Evolutionary conservation across 2,797 vertebrate genomes (phyloP).

Genomic region (Sebastes umbrosus): DNA sequence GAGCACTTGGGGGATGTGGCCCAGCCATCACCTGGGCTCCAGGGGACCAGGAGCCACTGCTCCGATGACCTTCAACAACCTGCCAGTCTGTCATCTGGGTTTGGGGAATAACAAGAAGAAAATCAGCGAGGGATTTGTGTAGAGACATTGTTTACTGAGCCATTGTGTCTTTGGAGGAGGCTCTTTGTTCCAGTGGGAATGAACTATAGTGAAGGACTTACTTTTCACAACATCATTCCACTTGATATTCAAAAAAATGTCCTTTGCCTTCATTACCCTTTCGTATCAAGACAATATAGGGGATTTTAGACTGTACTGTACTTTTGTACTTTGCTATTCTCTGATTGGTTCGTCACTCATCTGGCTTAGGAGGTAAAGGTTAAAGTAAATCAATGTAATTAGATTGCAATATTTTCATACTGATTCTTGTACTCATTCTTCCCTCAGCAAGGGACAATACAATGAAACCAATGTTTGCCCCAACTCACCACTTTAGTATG

Average conservation of each 20-base stretch:
- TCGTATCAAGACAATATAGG: not conserved
- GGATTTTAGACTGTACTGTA: conserved; percentile 8
- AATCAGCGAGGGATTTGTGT: conserved; percentile 62
- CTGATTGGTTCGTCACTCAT: conserved; percentile 26
- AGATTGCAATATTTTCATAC: conserved; percentile 21
- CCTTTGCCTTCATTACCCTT: not conserved
- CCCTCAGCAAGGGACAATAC: conserved; percentile 9
- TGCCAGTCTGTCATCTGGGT: conserved; percentile 79
- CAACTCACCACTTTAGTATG: not conserved
- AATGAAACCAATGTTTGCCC: conserved; percentile 15
- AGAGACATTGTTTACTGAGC: conserved; percentile 66
- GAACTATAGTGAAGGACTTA: conserved; percentile 27
- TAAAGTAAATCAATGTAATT: conserved; percentile 42
- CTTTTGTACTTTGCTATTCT: conserved; percentile 18
- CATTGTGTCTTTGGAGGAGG: conserved; percentile 52
- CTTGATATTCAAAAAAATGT: conserved; percentile 29
- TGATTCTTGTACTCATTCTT: conserved; percentile 18
- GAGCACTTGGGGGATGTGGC: conserved; percentile 74
- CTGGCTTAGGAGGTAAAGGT: conserved; percentile 23
- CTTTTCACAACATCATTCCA: conserved; percentile 32
- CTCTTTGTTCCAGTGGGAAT: conserved; percentile 54
- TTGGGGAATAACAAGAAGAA: conserved; percentile 65
- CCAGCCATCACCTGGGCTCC: conserved; percentile 77
- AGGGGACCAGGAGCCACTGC: conserved; percentile 68
- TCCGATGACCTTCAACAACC: conserved; percentile 79